These are phyloP conservation scores for Synanceia verrucosa DNA, from an alignment of 2,797 vertebrate species.

Conservation along the genomic window DNA sequence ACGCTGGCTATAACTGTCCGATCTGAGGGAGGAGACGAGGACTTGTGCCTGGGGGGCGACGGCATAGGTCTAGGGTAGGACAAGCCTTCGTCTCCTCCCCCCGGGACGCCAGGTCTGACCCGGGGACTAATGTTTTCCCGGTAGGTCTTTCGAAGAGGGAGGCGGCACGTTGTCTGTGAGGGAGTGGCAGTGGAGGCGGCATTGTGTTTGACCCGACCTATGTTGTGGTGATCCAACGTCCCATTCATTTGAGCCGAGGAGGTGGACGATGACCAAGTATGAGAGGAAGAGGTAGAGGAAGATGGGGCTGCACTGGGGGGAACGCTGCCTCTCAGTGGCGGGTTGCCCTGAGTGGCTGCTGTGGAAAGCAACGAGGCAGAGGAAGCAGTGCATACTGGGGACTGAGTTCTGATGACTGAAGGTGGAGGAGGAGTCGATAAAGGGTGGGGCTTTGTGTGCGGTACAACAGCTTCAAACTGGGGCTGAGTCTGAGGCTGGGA, in stretches of 20 bases:
- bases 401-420: constrained; percentile 80
- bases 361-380: constrained; percentile 59
- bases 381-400: constrained; percentile 66
- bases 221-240: constrained; percentile 83
- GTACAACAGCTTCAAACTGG: constrained; percentile 51
- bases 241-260: constrained; percentile 87
- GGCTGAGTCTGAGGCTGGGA: constrained; percentile 75
- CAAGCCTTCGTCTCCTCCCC: constrained; percentile 74
- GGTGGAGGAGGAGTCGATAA: constrained; percentile 39
- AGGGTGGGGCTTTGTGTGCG: constrained; percentile 70
- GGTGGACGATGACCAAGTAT: constrained; percentile 62
- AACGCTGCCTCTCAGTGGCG: constrained; percentile 32
- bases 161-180: constrained; percentile 84
- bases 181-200: constrained; percentile 70
- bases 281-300: constrained; percentile 64
- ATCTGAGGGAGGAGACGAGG: constrained; percentile 69
- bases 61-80: constrained; percentile 63
- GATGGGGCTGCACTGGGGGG: constrained; percentile 48
- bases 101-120: constrained; percentile 74
- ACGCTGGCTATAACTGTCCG: constrained; percentile 86
- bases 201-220: constrained; percentile 70
- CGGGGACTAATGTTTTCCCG: constrained; percentile 89
- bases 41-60: constrained; percentile 65
- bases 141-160: constrained; percentile 92
- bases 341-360: constrained; percentile 65